Base-by-base conservation (phyloP, 2,113 vertebrate genomes). In the Dipodomys merriami region DNA sequence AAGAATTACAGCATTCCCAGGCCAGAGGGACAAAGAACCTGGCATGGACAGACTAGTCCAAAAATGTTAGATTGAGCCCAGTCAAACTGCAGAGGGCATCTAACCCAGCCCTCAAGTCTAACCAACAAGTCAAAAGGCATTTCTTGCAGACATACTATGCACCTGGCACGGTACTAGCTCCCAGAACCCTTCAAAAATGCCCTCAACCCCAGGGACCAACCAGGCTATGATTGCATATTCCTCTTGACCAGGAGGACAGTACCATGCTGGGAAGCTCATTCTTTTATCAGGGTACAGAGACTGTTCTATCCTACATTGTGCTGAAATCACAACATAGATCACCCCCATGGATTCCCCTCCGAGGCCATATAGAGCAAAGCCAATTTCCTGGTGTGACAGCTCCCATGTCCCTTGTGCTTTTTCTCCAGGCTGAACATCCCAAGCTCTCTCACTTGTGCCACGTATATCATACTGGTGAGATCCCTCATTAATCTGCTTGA, bases 401-500 rank as follows among this genome's bases (percentile, higher is more conserved):
- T 90, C 46, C n/a, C 86, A 33, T 5, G 46, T 68, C 60, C 77
- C 64, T 30, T 57, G 15, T 15, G 11, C 93, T 80, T 80, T 64
- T 94, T 81, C 77, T 91, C 57, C 29, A n/a, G 33, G 62, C 23
- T 33, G 46, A 96, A 22, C 67, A 64, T 57, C 87, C 84, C 80
- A 72, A 53, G 72, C 93, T 65, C 69, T 33, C 79, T 83, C n/a
- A 44, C 29, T 49, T 39, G 19, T 65, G 46, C 72, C 71, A 60
- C 6, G 10, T 62, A 57, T 35, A 13, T 90, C 86, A 73, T 7
- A 22, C 53, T 27, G 35, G 29, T 16, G 19, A 88, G 72, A 73
- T 39, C 72, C 71, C 86, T 91, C n/a, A 0, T 81, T 88, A 76
- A 83, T 92, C 83, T 94, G 67, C 15, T 35, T 83, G 88, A 81